These are phyloP conservation scores for Campylomormyrus tamandua DNA, from an alignment of 2,113 vertebrate genomes.

Conservation along the genomic window DNA sequence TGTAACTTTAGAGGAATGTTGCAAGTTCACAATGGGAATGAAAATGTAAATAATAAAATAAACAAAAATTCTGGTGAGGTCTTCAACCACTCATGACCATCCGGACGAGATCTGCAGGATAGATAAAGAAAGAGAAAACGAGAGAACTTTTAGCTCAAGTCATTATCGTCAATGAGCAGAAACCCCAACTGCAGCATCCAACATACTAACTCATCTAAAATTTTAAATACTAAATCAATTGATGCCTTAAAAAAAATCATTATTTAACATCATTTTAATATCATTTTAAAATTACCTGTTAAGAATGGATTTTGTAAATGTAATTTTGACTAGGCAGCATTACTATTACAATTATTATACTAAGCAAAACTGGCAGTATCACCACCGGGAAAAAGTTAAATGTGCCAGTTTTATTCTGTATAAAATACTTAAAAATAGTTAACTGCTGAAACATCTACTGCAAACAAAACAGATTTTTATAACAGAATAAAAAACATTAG, in stretches of 20 bases:
- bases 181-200: slow-evolving; percentile 7
- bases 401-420: not conserved
- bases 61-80: slow-evolving; percentile 6
- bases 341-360: not conserved
- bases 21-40: not conserved
- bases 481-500: not conserved
- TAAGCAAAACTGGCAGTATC: not conserved
- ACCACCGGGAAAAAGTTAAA: not conserved
- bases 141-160: not conserved
- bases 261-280: not conserved
- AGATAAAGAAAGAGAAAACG: not conserved
- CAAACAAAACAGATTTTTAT: not conserved
- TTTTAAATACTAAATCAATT: not conserved
- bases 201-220: not conserved
- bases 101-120: slow-evolving; percentile 58
- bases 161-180: not conserved
- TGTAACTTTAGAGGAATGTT: not conserved
- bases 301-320: not conserved
- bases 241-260: not conserved
- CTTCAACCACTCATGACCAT: slow-evolving; percentile 66
- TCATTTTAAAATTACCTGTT: not conserved
- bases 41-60: slow-evolving; percentile 10
- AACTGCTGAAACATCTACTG: not conserved
- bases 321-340: not conserved
- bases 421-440: not conserved